Conservation (phyloP, 2,797 vertebrate species). For the Petrocephalus schoutedeni region DNA sequence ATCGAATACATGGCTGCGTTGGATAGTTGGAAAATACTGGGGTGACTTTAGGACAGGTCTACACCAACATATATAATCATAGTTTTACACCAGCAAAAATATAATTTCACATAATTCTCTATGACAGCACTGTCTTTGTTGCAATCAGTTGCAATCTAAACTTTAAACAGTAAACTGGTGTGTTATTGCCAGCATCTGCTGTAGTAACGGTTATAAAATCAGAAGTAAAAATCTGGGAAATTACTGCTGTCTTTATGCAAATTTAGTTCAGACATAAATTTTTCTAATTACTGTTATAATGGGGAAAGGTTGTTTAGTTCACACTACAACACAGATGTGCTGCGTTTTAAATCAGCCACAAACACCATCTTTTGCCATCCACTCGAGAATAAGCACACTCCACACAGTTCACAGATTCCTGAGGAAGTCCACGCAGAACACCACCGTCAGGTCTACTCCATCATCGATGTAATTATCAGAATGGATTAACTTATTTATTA, state of each 20-base stretch:
- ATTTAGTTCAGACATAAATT: neutral
- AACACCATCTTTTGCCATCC: neutral
- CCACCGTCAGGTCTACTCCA: neutral
- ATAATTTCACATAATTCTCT: neutral
- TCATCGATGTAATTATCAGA: neutral
- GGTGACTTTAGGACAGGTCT: neutral
- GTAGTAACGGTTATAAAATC: neutral
- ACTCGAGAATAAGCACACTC: neutral
- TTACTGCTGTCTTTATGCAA: neutral
- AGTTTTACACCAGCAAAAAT: neutral
- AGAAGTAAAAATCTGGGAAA: neutral
- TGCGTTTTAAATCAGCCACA: neutral
- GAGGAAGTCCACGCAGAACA: neutral
- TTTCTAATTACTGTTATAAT: neutral
- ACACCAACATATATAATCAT: slow-evolving; percentile 1
- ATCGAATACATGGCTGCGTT: neutral
- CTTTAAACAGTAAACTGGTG: neutral
- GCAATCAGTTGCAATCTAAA: neutral
- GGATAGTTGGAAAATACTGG: neutral
- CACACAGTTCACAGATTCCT: neutral
- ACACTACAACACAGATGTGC: neutral
- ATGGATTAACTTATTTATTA: neutral
- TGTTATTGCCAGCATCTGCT: neutral
- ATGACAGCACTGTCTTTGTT: neutral
- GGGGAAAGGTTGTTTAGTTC: neutral